Evolutionary conservation across 2,113 vertebrate genomes (phyloP).

Genomic region (Microcebus ravelobensis): DNA sequence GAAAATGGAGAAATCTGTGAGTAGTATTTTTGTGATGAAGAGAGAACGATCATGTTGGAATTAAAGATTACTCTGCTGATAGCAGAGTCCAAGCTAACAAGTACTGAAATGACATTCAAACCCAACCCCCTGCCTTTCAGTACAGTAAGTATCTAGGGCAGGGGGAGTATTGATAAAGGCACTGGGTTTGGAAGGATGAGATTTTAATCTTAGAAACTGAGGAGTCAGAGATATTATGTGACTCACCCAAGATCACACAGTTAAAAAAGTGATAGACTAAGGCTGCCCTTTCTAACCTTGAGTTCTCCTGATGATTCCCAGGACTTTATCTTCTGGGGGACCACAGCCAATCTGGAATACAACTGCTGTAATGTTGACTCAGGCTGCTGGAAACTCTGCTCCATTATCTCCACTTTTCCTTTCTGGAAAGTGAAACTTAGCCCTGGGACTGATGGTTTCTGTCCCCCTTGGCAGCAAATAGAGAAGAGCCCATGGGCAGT

Average conservation of each 20-base stretch:
- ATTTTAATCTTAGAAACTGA: not conserved
- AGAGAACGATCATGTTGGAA: not conserved
- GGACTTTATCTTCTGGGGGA: not conserved
- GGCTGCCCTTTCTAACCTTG: not conserved
- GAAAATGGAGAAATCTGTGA: not conserved
- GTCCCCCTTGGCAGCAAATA: not conserved
- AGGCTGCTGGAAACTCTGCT: not conserved
- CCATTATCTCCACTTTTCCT: not conserved
- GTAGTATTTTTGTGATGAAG: not conserved
- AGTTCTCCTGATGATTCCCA: not conserved
- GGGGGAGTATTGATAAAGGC: not conserved
- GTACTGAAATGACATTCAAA: not conserved
- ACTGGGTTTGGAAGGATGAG: not conserved
- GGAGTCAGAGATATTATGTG: too few relatives aligned
- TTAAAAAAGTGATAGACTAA: not conserved
- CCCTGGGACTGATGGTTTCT: not conserved
- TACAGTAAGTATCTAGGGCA: not conserved
- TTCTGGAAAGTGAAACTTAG: slow-evolving; percentile 28
- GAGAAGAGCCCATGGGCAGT: not conserved
- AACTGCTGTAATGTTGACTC: not conserved
- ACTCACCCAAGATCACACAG: not conserved
- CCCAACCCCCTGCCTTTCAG: not conserved
- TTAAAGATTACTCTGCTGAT: not conserved
- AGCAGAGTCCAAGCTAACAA: not conserved
- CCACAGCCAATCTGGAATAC: not conserved